These are phyloP conservation scores for Crocodylus rhombifer DNA, from an alignment of 2,797 vertebrate species.

Conservation along the genomic window DNA sequence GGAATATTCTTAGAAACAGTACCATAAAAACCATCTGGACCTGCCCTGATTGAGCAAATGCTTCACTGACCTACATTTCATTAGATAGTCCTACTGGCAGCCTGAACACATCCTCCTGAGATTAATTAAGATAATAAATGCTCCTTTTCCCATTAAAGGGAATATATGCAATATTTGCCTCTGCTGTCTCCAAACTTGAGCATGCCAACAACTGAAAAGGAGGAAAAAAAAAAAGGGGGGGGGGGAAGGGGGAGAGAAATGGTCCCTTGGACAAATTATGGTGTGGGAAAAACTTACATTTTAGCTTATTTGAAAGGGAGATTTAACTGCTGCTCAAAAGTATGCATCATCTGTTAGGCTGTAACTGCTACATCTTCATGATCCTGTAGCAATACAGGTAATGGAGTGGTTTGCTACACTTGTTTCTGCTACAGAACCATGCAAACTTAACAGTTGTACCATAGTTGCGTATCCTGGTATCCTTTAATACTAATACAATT, in stretches of 20 bases:
- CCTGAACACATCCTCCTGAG: neutral
- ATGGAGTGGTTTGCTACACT: too few relatives aligned
- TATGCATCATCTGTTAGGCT: too few relatives aligned
- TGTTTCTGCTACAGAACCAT: too few relatives aligned
- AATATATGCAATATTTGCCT: neutral
- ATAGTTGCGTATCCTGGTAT: too few relatives aligned
- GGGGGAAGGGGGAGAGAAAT: too few relatives aligned
- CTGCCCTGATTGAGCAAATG: neutral
- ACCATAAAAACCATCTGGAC: neutral
- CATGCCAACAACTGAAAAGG: neutral
- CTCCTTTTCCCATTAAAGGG: neutral
- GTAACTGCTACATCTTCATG: too few relatives aligned
- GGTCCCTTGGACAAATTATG: neutral
- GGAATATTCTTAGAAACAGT: neutral
- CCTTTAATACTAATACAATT: too few relatives aligned
- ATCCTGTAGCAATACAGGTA: too few relatives aligned
- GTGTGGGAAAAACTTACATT: too few relatives aligned
- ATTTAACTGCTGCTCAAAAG: too few relatives aligned
- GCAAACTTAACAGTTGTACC: too few relatives aligned
- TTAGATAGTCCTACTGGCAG: neutral
- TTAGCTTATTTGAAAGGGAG: too few relatives aligned
- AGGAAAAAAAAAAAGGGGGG: neutral
- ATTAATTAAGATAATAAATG: neutral
- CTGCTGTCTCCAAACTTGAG: neutral
- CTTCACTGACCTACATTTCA: neutral